Base-by-base conservation (phyloP, 2,113 vertebrate species). In the Callithrix jacchus region DNA sequence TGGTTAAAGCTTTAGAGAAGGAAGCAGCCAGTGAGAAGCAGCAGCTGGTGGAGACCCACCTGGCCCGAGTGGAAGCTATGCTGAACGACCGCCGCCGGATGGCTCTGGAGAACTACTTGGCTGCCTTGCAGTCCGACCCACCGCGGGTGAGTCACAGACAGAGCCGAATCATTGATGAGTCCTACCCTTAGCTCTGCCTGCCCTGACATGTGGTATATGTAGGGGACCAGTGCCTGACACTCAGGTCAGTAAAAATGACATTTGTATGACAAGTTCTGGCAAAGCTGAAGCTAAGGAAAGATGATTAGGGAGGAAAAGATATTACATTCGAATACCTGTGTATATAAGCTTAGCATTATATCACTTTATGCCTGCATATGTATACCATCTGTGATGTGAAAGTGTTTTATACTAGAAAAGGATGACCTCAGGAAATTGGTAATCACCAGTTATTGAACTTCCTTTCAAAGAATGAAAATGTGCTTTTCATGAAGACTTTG, bases 1-100 rank as follows among this genome's bases (percentile, higher is more conserved):
- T 99, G 99, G 99, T 99, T 86, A 99, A 99, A 97, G 99, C 99
- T 18, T 98, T 99, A 87, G 99, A 99, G 98, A 99, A 99, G 93
- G 99, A 99, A 96, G 99, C 99, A 37, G 99, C 99, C 10, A 99
- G 99, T 0, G 99, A 99, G 98, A 99, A 99, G 98, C 99, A 99
- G 98, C 99, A 99, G 98, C 99, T 99, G 64, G 99, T 99, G 95
- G 99, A 99, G 96, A 99, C 99, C 64, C 99, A 99, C 98, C 98
- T 99, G 84, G 99, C 99, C 42, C 99, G 99, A 0, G 99, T 99
- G 92, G 99, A 99, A 98, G 99, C 99, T 74, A 99, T 99, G 99
- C 97, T 99, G 92, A 99, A 99, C 0, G 99, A 99, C 94, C 99
- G 99, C 4, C 99, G 99, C 35, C 99, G 99, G 21, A 98, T 99